A percentile compares a stretch with the other conserved stretches of the same genome.
These are phyloP conservation scores for Penaeus japonicus DNA, from an alignment of 1,140 invertebrate genomes.

Conservation along the genomic window DNA sequence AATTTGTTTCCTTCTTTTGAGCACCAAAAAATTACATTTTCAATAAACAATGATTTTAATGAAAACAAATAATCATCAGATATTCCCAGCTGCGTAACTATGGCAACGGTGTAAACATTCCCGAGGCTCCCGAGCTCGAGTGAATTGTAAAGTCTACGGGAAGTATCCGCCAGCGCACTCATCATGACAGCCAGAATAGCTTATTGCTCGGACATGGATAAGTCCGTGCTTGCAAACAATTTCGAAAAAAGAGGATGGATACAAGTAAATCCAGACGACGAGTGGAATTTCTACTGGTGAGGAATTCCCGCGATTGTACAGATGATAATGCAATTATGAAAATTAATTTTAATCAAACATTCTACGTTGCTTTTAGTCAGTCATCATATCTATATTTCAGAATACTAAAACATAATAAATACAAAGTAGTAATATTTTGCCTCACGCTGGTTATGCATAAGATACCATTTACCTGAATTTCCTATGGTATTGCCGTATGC, in stretches of 20 bases:
- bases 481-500: too few relatives aligned
- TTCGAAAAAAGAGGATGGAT: conserved; percentile 93
- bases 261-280: conserved; percentile 89
- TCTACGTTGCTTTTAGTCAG: background rate
- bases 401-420: too few relatives aligned
- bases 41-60: too few relatives aligned
- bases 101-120: conserved; percentile 28
- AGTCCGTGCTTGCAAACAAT: conserved; percentile 92
- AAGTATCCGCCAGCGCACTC: background rate
- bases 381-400: background rate
- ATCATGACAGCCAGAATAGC: conserved; percentile 68
- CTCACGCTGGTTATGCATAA: background rate
- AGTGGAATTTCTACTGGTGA: conserved; percentile 97
- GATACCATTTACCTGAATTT: too few relatives aligned
- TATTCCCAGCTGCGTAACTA: background rate
- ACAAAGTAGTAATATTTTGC: too few relatives aligned
- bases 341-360: background rate
- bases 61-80: background rate
- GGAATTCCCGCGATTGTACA: background rate
- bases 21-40: too few relatives aligned
- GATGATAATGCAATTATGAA: background rate
- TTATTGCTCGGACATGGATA: conserved; percentile 92
- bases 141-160: background rate
- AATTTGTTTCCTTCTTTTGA: too few relatives aligned
- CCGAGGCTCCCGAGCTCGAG: background rate